phyloP scores from a whole-genome alignment of 2,888 invertebrate species.

The Nomada ferruginata region DNA sequence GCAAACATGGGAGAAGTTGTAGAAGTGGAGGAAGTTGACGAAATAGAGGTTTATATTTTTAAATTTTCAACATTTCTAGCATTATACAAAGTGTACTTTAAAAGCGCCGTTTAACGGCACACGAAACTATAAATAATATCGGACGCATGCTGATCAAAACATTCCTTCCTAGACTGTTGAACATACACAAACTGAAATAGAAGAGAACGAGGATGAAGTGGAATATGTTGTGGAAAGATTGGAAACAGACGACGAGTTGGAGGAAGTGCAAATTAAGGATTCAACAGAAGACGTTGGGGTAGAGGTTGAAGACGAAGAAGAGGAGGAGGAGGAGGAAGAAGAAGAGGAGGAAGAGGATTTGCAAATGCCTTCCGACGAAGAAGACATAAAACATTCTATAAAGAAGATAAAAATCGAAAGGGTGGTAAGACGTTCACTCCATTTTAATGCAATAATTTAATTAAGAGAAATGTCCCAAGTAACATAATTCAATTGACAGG shows the following conservation, averaged over 20 bases:
- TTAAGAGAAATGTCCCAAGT: background rate
- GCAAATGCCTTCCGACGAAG: constrained; percentile 57
- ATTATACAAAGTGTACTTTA: background rate
- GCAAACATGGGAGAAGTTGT: constrained; percentile 41
- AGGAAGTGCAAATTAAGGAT: constrained; percentile 34
- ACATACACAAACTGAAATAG: constrained; percentile 48
- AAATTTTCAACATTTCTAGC: background rate
- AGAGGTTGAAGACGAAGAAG: constrained; percentile 34
- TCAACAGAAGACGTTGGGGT: constrained; percentile 28
- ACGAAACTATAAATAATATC: background rate
- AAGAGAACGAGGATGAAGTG: constrained; percentile 76
- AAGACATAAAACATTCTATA: constrained; percentile 54
- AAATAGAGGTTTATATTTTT: constrained; percentile 54
- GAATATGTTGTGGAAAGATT: constrained; percentile 79
- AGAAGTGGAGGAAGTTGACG: constrained; percentile 61
- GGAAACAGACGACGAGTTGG: constrained; percentile 66
- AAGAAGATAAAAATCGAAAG: constrained; percentile 69
- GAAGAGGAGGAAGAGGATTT: constrained; percentile 48
- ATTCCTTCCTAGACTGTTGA: constrained; percentile 38
- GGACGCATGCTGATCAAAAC: background rate
- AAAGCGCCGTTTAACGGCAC: background rate
- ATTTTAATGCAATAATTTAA: background rate
- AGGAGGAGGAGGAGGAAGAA: constrained; percentile 25
- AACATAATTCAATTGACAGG: constrained; percentile 41
- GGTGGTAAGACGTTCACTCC: constrained; percentile 39